Base-by-base conservation (phyloP, 2,888 invertebrate genomes). In the Conops quadrifasciatus region DNA sequence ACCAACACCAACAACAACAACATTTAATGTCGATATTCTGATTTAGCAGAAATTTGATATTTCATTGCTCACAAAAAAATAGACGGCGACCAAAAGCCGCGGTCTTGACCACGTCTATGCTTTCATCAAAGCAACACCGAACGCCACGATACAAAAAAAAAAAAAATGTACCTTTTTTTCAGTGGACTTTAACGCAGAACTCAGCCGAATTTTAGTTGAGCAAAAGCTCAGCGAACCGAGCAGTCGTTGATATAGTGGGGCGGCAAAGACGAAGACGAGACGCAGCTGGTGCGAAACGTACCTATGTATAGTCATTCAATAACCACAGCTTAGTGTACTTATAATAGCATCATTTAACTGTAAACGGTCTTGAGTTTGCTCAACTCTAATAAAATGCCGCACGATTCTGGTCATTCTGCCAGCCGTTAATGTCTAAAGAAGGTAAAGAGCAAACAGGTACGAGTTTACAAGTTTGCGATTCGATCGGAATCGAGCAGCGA, bases 291-390 rank as follows among this genome's bases (percentile, higher is more conserved):
- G n/a, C n/a, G n/a, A n/a, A n/a, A n/a, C n/a, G n/a, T n/a, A n/a
- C n/a, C n/a, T n/a, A n/a, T n/a, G n/a, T n/a, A n/a, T n/a, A n/a
- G n/a, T n/a, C n/a, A n/a, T n/a, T n/a, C n/a, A n/a, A n/a, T n/a
- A n/a, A n/a, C n/a, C n/a, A n/a, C n/a, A n/a, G n/a, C n/a, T n/a
- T n/a, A n/a, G n/a, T n/a, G n/a, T n/a, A n/a, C n/a, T n/a, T n/a
- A n/a, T n/a, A n/a, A n/a, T n/a, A n/a, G n/a, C n/a, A n/a, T n/a
- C 26, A 26, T 58, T 19, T 58, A 58, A 58, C 58, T 7, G 58
- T 58, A 58, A 58, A 58, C 9, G 4, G 36, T 58, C 58, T 26
- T 28, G 58, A 19, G 28, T 26, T 58, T 58, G 58, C 58, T 58
- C 58, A 58, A 58, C 26, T 58, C 2, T 24, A 15, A 26, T 58